Percentiles rank a stretch among this genome's conserved stretches.
Evolutionary conservation across 2,797 vertebrate genomes (phyloP).

Genomic region (Melanotaenia parkinsoni): DNA sequence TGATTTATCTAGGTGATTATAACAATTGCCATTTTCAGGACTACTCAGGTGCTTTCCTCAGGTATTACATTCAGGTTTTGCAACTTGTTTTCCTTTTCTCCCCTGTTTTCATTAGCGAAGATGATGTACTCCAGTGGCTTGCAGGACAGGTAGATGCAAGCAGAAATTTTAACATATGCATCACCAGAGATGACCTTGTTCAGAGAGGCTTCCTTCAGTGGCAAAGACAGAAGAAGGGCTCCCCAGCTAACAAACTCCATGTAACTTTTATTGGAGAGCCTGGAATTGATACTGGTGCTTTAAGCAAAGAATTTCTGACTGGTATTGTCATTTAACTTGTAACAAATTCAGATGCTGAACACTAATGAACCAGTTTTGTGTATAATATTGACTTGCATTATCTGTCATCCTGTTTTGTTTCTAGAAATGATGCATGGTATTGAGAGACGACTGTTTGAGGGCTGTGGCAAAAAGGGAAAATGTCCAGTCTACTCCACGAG

Average conservation of each 20-base stretch:
- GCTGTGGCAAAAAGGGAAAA: neutral
- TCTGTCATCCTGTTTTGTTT: neutral
- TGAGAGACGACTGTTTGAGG: neutral
- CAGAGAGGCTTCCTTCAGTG: too few relatives aligned
- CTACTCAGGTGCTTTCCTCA: too few relatives aligned
- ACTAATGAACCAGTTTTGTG: too few relatives aligned
- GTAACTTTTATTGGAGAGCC: neutral
- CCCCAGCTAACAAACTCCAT: neutral
- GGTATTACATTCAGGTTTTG: too few relatives aligned
- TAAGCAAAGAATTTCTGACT: constrained; percentile 8
- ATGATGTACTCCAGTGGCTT: neutral
- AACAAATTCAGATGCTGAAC: too few relatives aligned
- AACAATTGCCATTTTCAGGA: too few relatives aligned
- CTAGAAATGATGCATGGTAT: constrained; percentile 6
- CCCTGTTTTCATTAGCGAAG: neutral
- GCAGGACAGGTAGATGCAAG: neutral
- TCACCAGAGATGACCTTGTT: too few relatives aligned
- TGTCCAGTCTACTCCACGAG: neutral
- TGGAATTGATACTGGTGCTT: neutral
- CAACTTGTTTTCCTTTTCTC: neutral
- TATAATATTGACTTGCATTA: neutral
- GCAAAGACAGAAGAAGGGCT: too few relatives aligned
- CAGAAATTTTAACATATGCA: neutral
- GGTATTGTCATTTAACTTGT: neutral
- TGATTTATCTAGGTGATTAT: too few relatives aligned